Evolutionary conservation across 2,113 vertebrate genomes (phyloP).

Genomic region (Puffinus mauretanicus): DNA sequence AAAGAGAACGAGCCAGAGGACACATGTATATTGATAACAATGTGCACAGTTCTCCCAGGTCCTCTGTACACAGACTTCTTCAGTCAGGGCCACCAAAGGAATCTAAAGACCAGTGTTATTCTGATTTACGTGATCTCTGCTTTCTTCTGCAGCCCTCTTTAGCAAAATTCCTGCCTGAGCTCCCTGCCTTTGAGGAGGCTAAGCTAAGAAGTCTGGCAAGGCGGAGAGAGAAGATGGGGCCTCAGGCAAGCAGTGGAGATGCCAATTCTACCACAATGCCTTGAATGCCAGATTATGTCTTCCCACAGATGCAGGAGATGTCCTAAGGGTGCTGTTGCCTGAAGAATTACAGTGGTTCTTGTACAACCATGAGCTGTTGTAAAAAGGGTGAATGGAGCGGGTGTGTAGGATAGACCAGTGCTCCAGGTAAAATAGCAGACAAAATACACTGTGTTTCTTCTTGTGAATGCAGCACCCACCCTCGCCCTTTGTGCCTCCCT

Average conservation of each 20-base stretch:
- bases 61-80: background rate
- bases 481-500: background rate
- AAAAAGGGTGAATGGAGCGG: background rate
- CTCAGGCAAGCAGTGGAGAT: slow-evolving; percentile 30
- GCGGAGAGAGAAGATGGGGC: background rate
- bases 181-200: slow-evolving; percentile 2
- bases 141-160: background rate
- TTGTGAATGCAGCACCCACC: background rate
- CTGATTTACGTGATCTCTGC: background rate
- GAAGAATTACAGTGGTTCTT: background rate
- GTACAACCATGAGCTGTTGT: background rate
- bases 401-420: background rate
- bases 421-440: background rate
- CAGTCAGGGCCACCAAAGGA: background rate
- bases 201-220: slow-evolving; percentile 2
- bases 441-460: background rate
- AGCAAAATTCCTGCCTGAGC: background rate
- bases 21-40: background rate
- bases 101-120: background rate
- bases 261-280: slow-evolving; percentile 49
- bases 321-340: slow-evolving; percentile 40
- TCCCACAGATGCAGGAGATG: slow-evolving; percentile 25
- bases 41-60: background rate
- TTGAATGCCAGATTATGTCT: slow-evolving; percentile 52
- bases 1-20: background rate